Evolutionary conservation across 2,888 invertebrate genomes (phyloP).

Genomic region (Acleris laterana): DNA sequence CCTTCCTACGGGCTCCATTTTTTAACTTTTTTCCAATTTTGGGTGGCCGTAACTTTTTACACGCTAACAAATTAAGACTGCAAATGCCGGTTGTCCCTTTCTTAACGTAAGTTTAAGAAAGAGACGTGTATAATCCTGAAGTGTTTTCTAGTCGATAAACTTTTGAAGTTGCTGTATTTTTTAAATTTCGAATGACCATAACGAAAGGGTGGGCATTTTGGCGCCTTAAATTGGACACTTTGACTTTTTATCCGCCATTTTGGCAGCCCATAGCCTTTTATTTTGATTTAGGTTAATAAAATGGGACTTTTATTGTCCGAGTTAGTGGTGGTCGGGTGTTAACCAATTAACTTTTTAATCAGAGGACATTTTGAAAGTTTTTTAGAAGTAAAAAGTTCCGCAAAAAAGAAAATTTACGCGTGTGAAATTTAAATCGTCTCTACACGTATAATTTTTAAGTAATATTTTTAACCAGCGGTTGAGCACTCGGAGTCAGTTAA

Average conservation of each 20-base stretch:
- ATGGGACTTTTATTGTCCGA: slow-evolving; percentile 41
- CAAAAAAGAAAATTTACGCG: background rate
- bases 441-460: no score
- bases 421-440: no score
- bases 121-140: slow-evolving; percentile 27
- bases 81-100: slow-evolving; percentile 40
- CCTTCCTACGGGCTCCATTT: slow-evolving; percentile 53
- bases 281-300: slow-evolving; percentile 57
- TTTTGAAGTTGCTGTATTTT: slow-evolving; percentile 50
- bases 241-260: slow-evolving; percentile 51
- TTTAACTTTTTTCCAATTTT: slow-evolving; percentile 43
- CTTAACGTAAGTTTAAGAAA: slow-evolving; percentile 21
- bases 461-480: no score
- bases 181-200: slow-evolving; percentile 61
- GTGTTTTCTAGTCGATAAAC: slow-evolving; percentile 38
- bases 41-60: slow-evolving; percentile 53
- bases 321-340: slow-evolving; percentile 25
- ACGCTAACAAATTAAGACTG: slow-evolving; percentile 43
- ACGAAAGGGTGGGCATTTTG: slow-evolving; percentile 69
- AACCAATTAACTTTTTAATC: slow-evolving; percentile 28
- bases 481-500: no score
- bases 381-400: background rate
- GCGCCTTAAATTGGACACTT: slow-evolving; percentile 63
- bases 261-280: slow-evolving; percentile 53
- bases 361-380: background rate